A percentile compares a stretch with the other conserved stretches of the same genome.
These are phyloP conservation scores for Ptychoptera contaminata DNA, from an alignment of 2,888 invertebrate genomes.

Conservation along the genomic window DNA sequence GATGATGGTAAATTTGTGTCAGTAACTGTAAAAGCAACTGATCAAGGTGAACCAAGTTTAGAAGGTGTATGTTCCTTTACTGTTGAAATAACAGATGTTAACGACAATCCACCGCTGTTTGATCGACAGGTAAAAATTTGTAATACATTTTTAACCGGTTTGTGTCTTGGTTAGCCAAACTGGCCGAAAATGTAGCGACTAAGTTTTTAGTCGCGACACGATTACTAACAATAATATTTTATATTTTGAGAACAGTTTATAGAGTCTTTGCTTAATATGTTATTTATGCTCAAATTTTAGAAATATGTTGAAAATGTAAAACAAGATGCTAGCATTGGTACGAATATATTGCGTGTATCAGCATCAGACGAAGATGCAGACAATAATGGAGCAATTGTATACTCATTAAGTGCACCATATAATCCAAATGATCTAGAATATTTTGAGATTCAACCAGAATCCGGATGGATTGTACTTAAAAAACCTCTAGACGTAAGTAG, in stretches of 20 bases:
- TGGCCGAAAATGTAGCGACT: neutral
- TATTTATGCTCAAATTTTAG: conserved; percentile 37
- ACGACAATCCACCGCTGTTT: conserved; percentile 91
- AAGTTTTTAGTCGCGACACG: conserved; percentile 1
- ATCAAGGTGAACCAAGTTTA: conserved; percentile 93
- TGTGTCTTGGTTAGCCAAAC: neutral
- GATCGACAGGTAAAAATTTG: conserved; percentile 64
- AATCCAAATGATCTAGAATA: conserved; percentile 84
- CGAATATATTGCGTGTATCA: conserved; percentile 84
- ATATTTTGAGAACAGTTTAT: neutral
- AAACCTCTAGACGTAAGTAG: conserved; percentile 93
- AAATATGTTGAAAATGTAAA: conserved; percentile 95
- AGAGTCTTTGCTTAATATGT: neutral
- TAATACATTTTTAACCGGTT: neutral
- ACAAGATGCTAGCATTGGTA: conserved; percentile 90
- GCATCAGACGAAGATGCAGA: conserved; percentile 96
- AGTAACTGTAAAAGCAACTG: conserved; percentile 93
- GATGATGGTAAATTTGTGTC: conserved; percentile 94
- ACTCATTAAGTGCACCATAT: conserved; percentile 76
- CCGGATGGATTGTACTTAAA: conserved; percentile 92
- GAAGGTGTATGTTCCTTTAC: conserved; percentile 98
- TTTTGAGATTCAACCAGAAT: conserved; percentile 92
- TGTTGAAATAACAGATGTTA: conserved; percentile 93
- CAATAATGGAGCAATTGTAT: conserved; percentile 88
- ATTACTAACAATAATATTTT: neutral